A percentile compares a stretch with the other conserved stretches of the same genome.
Conservation (phyloP, 1,140 invertebrate species). For the Ceratosolen solmsi region DNA sequence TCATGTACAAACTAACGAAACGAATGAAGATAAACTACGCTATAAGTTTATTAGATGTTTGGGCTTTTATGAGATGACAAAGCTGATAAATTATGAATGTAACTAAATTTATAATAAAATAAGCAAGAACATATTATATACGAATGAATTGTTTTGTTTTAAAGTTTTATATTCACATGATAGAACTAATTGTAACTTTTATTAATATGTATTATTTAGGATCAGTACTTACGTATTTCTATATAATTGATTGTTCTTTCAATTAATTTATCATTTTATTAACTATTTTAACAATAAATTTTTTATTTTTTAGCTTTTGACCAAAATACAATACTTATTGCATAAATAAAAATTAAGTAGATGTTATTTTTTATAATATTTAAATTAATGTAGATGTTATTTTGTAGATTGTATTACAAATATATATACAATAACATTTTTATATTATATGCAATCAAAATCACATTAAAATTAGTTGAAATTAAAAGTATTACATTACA, state of each 20-base stretch:
- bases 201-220: not conserved
- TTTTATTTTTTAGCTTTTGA: not conserved
- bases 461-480: not conserved
- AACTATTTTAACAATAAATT: not conserved
- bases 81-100: constrained; percentile 10
- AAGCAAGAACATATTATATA: not conserved
- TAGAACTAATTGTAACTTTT: not conserved
- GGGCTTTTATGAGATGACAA: not conserved
- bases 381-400: not conserved
- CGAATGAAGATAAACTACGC: constrained; percentile 12
- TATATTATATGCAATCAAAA: not conserved
- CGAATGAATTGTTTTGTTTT: not conserved
- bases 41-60: constrained; percentile 1
- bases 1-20: constrained; percentile 70
- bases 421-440: not conserved
- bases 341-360: not conserved
- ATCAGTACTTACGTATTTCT: not conserved
- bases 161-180: not conserved
- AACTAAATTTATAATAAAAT: not conserved
- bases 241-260: not conserved
- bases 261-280: not conserved
- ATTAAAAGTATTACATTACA: not conserved
- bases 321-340: not conserved
- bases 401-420: not conserved
- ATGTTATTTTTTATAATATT: not conserved